Evolutionary conservation across 2,113 vertebrate species (phyloP).

Genomic region (Sclerurus mexicanus): DNA sequence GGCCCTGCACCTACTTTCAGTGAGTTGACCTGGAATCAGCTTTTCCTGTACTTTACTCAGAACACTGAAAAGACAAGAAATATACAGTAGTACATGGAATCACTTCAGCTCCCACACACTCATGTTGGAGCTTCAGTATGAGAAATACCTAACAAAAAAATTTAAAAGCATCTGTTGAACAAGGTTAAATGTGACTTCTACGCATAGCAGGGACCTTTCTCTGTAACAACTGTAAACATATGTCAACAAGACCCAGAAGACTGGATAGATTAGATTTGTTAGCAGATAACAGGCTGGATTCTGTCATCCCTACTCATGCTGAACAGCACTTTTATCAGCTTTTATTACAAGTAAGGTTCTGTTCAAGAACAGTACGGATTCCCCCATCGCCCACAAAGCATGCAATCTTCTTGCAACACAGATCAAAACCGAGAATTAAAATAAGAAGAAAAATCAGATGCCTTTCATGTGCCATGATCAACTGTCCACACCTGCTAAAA

Average conservation of each 20-base stretch:
- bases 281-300: neutral
- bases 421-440: neutral
- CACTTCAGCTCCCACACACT: neutral
- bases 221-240: neutral
- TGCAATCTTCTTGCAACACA: neutral
- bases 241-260: neutral
- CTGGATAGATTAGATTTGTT: neutral
- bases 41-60: neutral
- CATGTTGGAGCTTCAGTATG: neutral
- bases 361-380: neutral
- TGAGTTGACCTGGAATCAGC: neutral
- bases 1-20: neutral
- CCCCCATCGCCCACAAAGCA: neutral
- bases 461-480: neutral
- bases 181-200: neutral
- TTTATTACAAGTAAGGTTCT: neutral
- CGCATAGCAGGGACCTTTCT: fast-evolving
- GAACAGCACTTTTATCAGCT: neutral
- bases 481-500: neutral
- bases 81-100: neutral
- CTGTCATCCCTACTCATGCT: neutral
- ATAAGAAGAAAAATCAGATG: neutral
- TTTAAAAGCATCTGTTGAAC: neutral
- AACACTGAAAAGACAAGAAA: neutral
- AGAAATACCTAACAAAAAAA: neutral